Percentiles rank a stretch among this genome's conserved stretches.
phyloP scores from a whole-genome alignment of 2,113 vertebrate genomes.

The Mixornis gularis region DNA sequence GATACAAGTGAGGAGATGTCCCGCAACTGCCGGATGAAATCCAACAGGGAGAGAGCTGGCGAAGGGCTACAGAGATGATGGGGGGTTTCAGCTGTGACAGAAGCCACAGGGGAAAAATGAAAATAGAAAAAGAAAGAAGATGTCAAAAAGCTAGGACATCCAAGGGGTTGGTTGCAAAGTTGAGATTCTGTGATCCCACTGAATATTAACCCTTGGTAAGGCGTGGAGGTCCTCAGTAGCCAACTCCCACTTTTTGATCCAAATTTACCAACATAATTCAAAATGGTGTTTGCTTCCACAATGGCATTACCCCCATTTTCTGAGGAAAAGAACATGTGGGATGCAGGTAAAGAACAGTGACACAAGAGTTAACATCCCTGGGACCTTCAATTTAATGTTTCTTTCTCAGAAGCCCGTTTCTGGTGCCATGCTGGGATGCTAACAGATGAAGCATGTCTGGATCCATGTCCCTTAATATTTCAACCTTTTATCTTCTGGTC shows the following conservation, averaged over 20 bases:
- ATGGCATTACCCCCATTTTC: neutral
- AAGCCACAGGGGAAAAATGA: neutral
- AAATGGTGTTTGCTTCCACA: neutral
- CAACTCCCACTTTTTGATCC: neutral
- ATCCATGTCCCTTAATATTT: neutral
- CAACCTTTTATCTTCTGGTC: conserved; percentile 23
- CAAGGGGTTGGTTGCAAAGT: neutral
- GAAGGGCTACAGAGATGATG: neutral
- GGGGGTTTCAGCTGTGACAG: neutral
- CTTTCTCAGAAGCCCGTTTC: neutral
- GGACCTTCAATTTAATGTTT: neutral
- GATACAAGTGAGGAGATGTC: neutral
- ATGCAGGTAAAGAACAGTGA: neutral
- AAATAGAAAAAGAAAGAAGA: neutral
- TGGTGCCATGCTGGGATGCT: neutral
- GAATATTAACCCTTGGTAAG: neutral
- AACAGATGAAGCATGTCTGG: neutral
- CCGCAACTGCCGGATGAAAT: neutral
- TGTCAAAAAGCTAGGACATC: neutral
- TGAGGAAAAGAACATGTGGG: neutral
- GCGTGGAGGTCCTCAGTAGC: neutral
- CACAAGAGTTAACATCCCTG: neutral
- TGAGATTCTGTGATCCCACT: neutral
- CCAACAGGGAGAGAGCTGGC: neutral
- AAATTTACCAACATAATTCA: neutral